Evolutionary conservation across 2,797 vertebrate species (phyloP), one percentile per base, ranked within the genome.

Genomic region (Sitta carolinensis): DNA sequence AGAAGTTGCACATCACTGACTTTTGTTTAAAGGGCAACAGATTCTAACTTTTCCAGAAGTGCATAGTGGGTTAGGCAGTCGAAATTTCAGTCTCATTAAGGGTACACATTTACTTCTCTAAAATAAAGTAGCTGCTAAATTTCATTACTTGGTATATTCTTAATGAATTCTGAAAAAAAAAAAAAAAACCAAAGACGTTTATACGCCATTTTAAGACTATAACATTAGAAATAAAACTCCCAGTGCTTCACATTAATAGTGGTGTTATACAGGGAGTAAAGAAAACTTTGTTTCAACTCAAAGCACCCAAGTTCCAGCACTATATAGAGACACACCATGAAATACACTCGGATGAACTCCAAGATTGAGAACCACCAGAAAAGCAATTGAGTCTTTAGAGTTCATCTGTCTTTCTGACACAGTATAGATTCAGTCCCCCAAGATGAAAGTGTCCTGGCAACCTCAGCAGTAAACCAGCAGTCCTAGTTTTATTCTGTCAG

Each of bases 371-470:
- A 34, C 5, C 34, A 87, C 58, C 67, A 91, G 70, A 92, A 92
- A 79, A 92, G 38, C 63, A 90, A 91, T 32, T 59, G 51, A 84
- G 43, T 55, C 26, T 87, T 82, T 88, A 95, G 50, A 87, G 77
- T 74, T 85, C 58, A 88, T 95, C 83, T 86, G 54, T 94, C 90
- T 84, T 93, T 81, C 52, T 95, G 88, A 93, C 88, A 90, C 6
- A 23, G 38, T 47, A 87, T 75, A 26, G 72, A 89, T 89, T 84
- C 78, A 83, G 42, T 32, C 21, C n/a, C 30, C 11, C 7, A 13
- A 87, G 15, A 93, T 30, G 29, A 88, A 93, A 90, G 52, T 2
- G 14, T 73, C 68, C 26, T 63, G 45, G 43, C 52, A 93, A 84
- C 32, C 69, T 32, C 81, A 76, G 87, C 64, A 82, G 62, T 50